Base-by-base conservation (phyloP, 2,797 vertebrate genomes). In the Lepidocolaptes lacrymiger region DNA sequence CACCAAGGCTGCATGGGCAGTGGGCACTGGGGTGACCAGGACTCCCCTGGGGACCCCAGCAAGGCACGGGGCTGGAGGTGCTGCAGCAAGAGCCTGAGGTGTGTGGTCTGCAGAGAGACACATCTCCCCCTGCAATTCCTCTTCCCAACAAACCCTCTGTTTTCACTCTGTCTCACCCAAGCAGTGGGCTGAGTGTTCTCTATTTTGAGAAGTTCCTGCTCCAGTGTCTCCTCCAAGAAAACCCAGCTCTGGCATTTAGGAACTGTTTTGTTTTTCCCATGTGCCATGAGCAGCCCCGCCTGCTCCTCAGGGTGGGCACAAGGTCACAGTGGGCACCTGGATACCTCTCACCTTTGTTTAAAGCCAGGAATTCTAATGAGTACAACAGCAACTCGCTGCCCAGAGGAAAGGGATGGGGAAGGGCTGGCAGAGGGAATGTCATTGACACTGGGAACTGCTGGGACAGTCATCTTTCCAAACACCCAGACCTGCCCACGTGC, bases 41-140 rank as follows among this genome's bases (percentile, higher is more conserved):
- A 64, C 7, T 3, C 37, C 6, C 12, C 34, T 0, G 0, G 37
- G 9, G 34, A 79, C 19, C 34, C 37, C 39, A 3, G 4, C 24
- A 58, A n/a, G 32, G 21, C 4, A 3, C 5, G 5, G 72, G 43
- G 73, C 54, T 44, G 72, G 81, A 79, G 51, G 5, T 48, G 75
- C 68, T 51, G 54, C 73, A 80, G 61, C 36, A 49, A 18, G 77
- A 62, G 43, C 43, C 58, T 8, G 14, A 30, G 67, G 37, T 27
- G 20, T 1, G 1, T 3, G 20, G 41, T 32, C 63, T 1, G 7
- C 85, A 80, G 26, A 17, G 68, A 75, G 75, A 51, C 66, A 5
- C 15, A 41, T 46, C 48, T 89, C 68, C 63, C 72, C 56, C 56
- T 62, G 59, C 4, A 36, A 66, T 24, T 64, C 71, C 58, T 51